Conservation (phyloP, 2,888 invertebrate genomes). For the Pandemis heparana region DNA sequence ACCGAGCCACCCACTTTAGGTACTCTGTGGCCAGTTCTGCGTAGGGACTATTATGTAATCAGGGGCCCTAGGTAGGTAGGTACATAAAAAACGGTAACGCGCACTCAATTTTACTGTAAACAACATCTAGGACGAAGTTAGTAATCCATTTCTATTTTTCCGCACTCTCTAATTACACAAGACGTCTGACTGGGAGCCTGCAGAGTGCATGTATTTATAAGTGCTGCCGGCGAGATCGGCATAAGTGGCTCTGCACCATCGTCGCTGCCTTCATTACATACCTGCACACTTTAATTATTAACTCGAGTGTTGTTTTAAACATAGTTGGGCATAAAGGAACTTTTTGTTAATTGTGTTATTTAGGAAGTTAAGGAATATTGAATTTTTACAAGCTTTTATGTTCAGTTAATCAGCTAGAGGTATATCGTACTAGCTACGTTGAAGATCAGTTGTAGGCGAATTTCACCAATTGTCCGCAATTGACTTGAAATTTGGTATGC, state of each 20-base stretch:
- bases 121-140: neutral
- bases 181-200: constrained; percentile 16
- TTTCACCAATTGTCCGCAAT: no score
- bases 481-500: no score
- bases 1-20: no score
- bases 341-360: neutral
- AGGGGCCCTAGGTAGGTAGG: no score
- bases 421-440: no score
- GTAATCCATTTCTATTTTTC: constrained; percentile 13
- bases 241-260: constrained; percentile 35
- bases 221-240: constrained; percentile 16
- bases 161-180: constrained; percentile 29
- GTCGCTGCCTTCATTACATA: constrained; percentile 35
- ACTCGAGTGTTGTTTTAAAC: neutral
- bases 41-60: no score
- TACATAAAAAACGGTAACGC: no score
- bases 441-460: no score
- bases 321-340: neutral
- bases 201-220: constrained; percentile 32
- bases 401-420: no score
- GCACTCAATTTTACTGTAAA: neutral
- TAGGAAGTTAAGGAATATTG: no score
- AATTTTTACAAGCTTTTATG: no score
- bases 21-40: no score
- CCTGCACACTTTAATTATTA: constrained; percentile 12